A percentile compares a stretch with the other conserved stretches of the same genome.
phyloP scores from a whole-genome alignment of 2,113 vertebrate genomes.

The Sarotherodon lohbergeri region DNA sequence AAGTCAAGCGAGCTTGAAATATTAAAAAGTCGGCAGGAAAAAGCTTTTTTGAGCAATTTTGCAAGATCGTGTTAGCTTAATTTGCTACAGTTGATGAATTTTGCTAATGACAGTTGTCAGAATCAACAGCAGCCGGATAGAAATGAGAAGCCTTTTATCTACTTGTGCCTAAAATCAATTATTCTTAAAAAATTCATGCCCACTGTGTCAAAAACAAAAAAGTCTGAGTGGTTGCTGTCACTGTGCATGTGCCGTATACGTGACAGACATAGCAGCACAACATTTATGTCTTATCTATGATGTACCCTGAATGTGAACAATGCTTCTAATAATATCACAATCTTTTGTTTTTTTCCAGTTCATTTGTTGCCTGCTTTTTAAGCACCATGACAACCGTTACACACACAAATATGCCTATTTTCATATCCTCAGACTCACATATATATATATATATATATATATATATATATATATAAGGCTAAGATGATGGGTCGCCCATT shows the following conservation, averaged over 20 bases:
- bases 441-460: too few species aligned
- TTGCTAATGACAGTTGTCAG: not conserved
- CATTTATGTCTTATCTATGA: not conserved
- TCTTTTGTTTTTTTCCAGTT: not conserved
- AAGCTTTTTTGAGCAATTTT: not conserved
- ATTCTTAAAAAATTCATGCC: not conserved
- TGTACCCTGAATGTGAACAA: fast-evolving
- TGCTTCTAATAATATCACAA: not conserved
- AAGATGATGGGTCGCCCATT: not conserved
- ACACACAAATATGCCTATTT: not conserved
- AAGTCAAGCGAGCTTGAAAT: not conserved
- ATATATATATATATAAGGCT: too few species aligned
- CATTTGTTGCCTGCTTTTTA: not conserved
- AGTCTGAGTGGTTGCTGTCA: not conserved
- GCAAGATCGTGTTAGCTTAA: not conserved
- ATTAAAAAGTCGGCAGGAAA: not conserved
- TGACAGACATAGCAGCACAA: not conserved
- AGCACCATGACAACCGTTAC: not conserved
- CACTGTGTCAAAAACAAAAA: not conserved
- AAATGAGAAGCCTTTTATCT: not conserved
- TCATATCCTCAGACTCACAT: not conserved
- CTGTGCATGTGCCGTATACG: not conserved
- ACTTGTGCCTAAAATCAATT: not conserved
- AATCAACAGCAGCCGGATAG: not conserved
- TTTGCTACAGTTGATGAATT: not conserved